A percentile compares a stretch with the other conserved stretches of the same genome.
phyloP scores from a whole-genome alignment of 2,797 vertebrate genomes.

The Toxotes lorentzi region DNA sequence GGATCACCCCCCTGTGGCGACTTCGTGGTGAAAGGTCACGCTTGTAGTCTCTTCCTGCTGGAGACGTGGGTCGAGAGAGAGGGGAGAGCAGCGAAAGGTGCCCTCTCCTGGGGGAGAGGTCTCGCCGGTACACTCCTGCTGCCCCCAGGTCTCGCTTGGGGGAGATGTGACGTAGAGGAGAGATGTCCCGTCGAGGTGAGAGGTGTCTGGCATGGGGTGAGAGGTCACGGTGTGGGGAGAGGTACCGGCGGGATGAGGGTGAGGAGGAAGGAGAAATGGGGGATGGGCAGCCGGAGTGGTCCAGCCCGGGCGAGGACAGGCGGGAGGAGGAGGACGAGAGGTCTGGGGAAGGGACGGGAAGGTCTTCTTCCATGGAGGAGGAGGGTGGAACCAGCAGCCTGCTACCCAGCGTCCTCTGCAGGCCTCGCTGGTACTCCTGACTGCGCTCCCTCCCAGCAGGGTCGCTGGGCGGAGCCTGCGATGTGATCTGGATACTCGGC shows the following conservation, averaged over 20 bases:
- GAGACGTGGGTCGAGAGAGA: slow-evolving; percentile 75
- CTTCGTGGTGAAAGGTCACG: slow-evolving; percentile 91
- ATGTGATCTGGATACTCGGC: slow-evolving; percentile 96
- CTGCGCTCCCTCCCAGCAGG: slow-evolving; percentile 84
- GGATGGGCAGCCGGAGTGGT: slow-evolving; percentile 88
- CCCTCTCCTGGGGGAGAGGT: slow-evolving; percentile 91
- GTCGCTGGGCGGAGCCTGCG: slow-evolving; percentile 87
- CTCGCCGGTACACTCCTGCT: slow-evolving; percentile 84
- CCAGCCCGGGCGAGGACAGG: slow-evolving; percentile 91
- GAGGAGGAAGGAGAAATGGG: slow-evolving; percentile 91
- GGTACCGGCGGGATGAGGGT: slow-evolving; percentile 90
- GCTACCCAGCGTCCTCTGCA: slow-evolving; percentile 86
- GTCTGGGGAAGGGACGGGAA: slow-evolving; percentile 84
- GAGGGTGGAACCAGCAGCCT: slow-evolving; percentile 76
- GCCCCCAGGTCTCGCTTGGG: slow-evolving; percentile 88
- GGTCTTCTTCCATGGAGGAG: slow-evolving; percentile 92
- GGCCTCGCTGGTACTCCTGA: slow-evolving; percentile 90
- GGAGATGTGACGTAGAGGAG: slow-evolving; percentile 92
- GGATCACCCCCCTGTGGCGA: slow-evolving; percentile 86
- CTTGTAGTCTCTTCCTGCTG: slow-evolving; percentile 74
- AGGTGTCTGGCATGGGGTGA: slow-evolving; percentile 90
- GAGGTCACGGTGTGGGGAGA: slow-evolving; percentile 92
- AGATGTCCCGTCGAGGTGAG: slow-evolving; percentile 91
- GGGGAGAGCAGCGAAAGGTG: slow-evolving; percentile 82
- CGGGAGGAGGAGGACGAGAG: slow-evolving; percentile 91